Conservation (phyloP, 2,888 invertebrate species). For the Ectemnius lituratus region DNA sequence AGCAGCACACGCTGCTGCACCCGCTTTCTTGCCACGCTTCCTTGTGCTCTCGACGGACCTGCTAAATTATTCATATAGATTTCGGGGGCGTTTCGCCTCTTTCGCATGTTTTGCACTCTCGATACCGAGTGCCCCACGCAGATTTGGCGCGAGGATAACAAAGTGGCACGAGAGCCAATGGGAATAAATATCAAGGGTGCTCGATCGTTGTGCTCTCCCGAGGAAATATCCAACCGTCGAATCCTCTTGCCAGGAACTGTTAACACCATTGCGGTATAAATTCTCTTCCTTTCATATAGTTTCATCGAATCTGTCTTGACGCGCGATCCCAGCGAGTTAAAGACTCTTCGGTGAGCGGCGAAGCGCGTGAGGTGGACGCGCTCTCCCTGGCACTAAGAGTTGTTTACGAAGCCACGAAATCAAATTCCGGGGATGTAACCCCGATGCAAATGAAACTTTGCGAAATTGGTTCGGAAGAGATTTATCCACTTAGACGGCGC, state of each 20-base stretch:
- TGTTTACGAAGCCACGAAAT: constrained; percentile 67
- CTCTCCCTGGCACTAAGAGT: constrained; percentile 49
- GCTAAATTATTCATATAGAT: constrained; percentile 28
- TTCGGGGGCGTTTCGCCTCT: constrained; percentile 13
- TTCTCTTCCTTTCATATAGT: too few relatives aligned
- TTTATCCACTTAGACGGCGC: constrained; percentile 66
- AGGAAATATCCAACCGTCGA: not conserved
- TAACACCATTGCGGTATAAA: too few relatives aligned
- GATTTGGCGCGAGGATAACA: not conserved
- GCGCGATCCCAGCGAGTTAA: not conserved
- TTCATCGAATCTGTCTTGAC: too few relatives aligned
- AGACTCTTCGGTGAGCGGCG: constrained; percentile 44
- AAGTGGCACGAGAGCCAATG: not conserved
- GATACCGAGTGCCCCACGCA: not conserved
- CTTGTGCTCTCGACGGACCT: constrained; percentile 2
- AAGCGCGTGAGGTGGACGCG: constrained; percentile 44
- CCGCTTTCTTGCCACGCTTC: constrained; percentile 7
- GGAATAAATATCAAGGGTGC: not conserved
- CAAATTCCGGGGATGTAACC: constrained; percentile 61
- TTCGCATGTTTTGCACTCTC: not conserved
- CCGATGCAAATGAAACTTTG: constrained; percentile 71
- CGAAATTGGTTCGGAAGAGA: constrained; percentile 71
- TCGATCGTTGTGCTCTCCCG: not conserved
- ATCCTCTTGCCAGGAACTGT: too few relatives aligned
- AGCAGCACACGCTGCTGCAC: constrained; percentile 3